Base-by-base conservation (phyloP, 2,888 invertebrate species). In the Pelosia muscerda region DNA sequence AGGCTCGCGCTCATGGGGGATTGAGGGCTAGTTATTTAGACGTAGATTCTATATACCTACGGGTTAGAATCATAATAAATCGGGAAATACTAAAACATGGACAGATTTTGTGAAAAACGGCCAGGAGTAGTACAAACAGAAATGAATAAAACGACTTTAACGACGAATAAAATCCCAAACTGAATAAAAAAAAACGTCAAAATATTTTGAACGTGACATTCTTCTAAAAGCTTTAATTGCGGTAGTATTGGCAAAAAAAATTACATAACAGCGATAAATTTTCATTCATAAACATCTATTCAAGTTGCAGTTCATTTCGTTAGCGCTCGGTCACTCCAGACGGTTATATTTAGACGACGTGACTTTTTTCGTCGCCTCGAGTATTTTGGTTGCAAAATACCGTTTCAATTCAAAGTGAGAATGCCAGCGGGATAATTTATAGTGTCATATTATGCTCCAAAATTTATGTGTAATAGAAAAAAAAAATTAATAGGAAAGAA, bases 311-410 rank as follows among this genome's bases (percentile, higher is more conserved):
- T 83, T 81, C 75, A 83, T 78, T 80, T 76, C 67, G 79, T 79
- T 79, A 80, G 78, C 77, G 78, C 79, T 82, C 85, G 80, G 86
- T 81, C 84, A 84, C 76, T 81, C 85, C 84, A 88, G 88, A 87
- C 89, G 79, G 71, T 79, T 90, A 90, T 86, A 88, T 89, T 86
- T 90, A 90, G 90, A 86, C 74, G 75, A 75, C 77, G 77, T 82
- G 79, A 83, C 83, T 88, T 90, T 90, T 90, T 89, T 86, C 86
- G 85, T 86, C 87, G 82, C 81, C 82, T 78, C 80, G 84, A 86
- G 88, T 90, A 90, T 90, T 90, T 88, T 84, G 83, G 90, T 90
- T 89, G 87, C 90, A 89, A 88, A 90, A 90, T 88, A 88, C 84
- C 83, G 84, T 84, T 86, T 84, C 83, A 74, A 79, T 74, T 82